phyloP scores from a whole-genome alignment of 2,888 invertebrate species.

The Ctenicera cuprea region DNA sequence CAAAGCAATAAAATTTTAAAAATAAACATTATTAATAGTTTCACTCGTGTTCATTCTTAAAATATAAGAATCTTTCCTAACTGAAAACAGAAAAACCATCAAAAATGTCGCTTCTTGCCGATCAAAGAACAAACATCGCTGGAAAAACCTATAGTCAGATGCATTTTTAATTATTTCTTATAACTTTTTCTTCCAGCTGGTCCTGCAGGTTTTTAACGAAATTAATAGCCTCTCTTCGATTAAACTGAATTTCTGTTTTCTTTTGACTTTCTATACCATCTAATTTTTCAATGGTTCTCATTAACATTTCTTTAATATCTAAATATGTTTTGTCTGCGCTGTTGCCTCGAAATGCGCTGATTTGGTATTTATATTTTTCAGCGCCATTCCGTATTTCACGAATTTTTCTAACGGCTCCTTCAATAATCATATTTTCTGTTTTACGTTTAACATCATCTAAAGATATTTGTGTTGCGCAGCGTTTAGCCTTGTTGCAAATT shows the following conservation, averaged over 20 bases:
- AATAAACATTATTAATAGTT: too few species aligned
- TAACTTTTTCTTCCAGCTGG: not conserved
- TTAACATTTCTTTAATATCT: slow-evolving; percentile 4
- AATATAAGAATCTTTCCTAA: too few species aligned
- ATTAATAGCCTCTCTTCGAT: not conserved
- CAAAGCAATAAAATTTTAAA: too few species aligned
- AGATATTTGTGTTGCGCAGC: not conserved
- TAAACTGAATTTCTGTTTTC: not conserved
- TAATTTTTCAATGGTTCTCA: not conserved
- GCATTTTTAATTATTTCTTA: too few species aligned
- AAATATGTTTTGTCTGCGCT: not conserved
- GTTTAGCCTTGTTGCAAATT: not conserved
- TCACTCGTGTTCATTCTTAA: too few species aligned
- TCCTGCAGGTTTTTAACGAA: not conserved
- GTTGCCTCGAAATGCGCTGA: not conserved
- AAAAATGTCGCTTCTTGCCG: too few species aligned
- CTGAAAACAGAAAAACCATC: too few species aligned
- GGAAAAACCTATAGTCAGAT: too few species aligned
- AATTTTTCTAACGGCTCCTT: not conserved
- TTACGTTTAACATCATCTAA: not conserved
- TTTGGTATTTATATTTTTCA: not conserved
- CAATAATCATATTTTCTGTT: not conserved
- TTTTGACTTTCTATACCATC: not conserved
- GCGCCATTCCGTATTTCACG: not conserved
- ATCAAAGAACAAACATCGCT: too few species aligned